Evolutionary conservation across 2,888 invertebrate genomes (phyloP).

Genomic region (Oithona nana): DNA sequence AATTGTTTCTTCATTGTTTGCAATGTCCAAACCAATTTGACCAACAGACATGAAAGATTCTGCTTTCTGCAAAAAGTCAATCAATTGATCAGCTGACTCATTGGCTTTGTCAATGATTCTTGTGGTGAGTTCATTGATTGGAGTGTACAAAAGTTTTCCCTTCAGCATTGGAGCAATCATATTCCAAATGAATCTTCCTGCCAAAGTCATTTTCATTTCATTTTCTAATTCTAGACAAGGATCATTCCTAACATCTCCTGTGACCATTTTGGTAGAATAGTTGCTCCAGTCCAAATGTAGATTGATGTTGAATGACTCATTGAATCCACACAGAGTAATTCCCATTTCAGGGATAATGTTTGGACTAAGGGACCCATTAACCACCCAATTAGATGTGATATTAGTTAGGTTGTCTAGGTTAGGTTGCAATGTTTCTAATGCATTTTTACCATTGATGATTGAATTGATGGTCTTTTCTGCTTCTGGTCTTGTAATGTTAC

Average conservation of each 20-base stretch:
- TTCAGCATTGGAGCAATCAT: not conserved
- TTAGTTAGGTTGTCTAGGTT: not conserved
- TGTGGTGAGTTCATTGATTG: not conserved
- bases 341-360: too few species aligned
- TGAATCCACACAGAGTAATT: not conserved
- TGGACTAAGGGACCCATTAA: too few species aligned
- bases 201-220: too few species aligned
- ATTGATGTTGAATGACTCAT: too few species aligned
- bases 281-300: too few species aligned
- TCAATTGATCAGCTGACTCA: not conserved
- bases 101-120: not conserved
- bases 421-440: not conserved
- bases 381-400: too few species aligned
- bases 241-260: too few species aligned
- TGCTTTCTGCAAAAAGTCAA: not conserved
- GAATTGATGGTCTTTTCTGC: not conserved
- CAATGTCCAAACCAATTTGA: not conserved
- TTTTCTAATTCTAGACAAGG: too few species aligned
- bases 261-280: too few species aligned
- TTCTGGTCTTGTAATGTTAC: not conserved
- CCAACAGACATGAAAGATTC: not conserved
- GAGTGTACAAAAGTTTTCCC: not conserved
- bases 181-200: not conserved
- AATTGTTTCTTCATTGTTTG: not conserved
- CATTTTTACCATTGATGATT: not conserved